Conservation (phyloP, 23 tunicate species). For the Oikopleura vanhoeffeni region DNA sequence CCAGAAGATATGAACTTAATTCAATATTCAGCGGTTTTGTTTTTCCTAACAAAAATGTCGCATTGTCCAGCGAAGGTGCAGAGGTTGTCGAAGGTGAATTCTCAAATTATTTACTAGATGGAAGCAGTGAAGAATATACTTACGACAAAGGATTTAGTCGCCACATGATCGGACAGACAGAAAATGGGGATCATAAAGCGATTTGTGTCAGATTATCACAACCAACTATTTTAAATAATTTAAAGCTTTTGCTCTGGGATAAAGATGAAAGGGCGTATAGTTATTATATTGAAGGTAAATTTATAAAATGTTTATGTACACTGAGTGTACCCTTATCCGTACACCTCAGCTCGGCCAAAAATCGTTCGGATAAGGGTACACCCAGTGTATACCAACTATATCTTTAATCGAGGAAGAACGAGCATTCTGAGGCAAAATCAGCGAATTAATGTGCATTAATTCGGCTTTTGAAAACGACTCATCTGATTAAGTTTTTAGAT, state of each 20-base stretch:
- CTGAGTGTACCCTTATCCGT: no score
- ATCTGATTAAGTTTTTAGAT: no score
- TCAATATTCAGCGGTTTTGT: not conserved
- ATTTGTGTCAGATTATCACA: constrained; percentile 57
- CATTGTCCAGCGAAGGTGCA: constrained; percentile 69
- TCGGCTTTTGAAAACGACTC: no score
- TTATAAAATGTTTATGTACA: no score
- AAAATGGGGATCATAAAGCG: constrained; percentile 29
- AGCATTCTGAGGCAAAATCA: no score
- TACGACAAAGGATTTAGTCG: constrained; percentile 42
- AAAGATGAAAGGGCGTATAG: constrained; percentile 34
- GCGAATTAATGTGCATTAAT: no score
- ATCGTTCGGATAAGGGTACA: no score
- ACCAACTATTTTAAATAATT: constrained; percentile 60
- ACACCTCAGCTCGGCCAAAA: no score
- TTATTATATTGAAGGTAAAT: not conserved
- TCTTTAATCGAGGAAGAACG: no score
- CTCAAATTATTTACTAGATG: constrained; percentile 57
- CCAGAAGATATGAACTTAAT: no score
- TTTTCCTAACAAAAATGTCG: constrained; percentile 59
- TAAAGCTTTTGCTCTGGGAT: constrained; percentile 62
- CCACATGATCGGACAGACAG: constrained; percentile 52
- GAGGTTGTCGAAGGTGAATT: constrained; percentile 72
- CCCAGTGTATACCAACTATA: no score
- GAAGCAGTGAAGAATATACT: constrained; percentile 46